Percentiles rank a stretch among this genome's conserved stretches.
phyloP scores from a whole-genome alignment of 2,888 invertebrate genomes.

The Sclerodermus sp. region DNA sequence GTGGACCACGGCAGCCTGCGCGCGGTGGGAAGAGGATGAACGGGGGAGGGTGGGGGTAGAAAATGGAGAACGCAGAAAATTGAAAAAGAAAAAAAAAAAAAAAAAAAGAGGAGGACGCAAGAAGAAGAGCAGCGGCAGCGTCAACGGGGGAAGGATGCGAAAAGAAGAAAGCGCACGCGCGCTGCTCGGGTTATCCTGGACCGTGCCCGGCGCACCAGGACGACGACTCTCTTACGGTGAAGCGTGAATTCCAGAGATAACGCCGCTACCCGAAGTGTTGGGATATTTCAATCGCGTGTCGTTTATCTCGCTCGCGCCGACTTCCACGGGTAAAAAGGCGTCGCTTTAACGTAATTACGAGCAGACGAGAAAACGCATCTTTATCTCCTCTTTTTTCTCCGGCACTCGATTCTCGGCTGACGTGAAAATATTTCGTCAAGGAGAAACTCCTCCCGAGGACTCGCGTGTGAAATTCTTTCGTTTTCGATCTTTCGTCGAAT shows the following conservation, averaged over 20 bases:
- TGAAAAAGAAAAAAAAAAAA: not conserved
- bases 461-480: too few relatives aligned
- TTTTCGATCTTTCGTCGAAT: too few relatives aligned
- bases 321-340: conserved; percentile 20
- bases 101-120: conserved; percentile 5
- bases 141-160: conserved; percentile 1
- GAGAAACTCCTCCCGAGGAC: too few relatives aligned
- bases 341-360: conserved; percentile 36
- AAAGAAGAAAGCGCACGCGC: conserved; percentile 1
- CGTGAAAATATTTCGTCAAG: too few relatives aligned
- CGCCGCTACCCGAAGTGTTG: conserved; percentile 23
- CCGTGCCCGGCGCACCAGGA: conserved; percentile 11
- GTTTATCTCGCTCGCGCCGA: conserved; percentile 30
- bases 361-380: conserved; percentile 14
- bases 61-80: not conserved
- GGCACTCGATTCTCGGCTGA: too few relatives aligned
- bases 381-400: too few relatives aligned
- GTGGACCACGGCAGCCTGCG: not conserved
- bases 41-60: conserved; percentile 2
- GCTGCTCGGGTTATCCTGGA: conserved; percentile 1
- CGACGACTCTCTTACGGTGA: conserved; percentile 32
- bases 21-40: conserved; percentile 4
- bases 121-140: not conserved
- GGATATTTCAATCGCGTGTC: conserved; percentile 36
- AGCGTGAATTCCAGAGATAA: conserved; percentile 40